These are phyloP conservation scores for Sebastes minor DNA, from an alignment of 2,797 vertebrate species.

Conservation along the genomic window DNA sequence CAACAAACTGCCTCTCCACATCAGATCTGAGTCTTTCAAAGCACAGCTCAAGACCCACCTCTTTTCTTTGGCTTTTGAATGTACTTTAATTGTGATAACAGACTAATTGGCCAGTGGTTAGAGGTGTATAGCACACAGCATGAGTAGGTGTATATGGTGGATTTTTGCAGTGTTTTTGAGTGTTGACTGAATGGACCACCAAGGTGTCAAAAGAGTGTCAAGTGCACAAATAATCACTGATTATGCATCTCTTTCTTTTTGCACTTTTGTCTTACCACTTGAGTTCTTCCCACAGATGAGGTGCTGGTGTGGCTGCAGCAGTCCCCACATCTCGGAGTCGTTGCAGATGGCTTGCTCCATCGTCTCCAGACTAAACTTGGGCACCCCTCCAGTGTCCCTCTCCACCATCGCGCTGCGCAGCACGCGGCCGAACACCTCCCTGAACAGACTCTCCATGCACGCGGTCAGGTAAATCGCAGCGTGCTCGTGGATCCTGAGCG, in stretches of 20 bases:
- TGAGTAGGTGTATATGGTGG: too few species aligned
- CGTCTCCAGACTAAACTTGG: slow-evolving; percentile 80
- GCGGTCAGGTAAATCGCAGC: slow-evolving; percentile 86
- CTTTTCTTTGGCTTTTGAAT: too few species aligned
- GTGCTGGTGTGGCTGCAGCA: slow-evolving; percentile 85
- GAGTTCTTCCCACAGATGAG: slow-evolving; percentile 87
- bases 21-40: too few species aligned
- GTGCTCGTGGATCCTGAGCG: slow-evolving; percentile 84
- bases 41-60: too few species aligned
- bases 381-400: slow-evolving; percentile 78
- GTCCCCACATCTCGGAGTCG: slow-evolving; percentile 87
- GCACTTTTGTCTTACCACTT: slow-evolving; percentile 75
- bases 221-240: not conserved
- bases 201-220: not conserved
- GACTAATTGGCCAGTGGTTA: too few species aligned
- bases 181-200: not conserved
- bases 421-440: slow-evolving; percentile 81
- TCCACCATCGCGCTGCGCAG: slow-evolving; percentile 80
- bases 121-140: too few species aligned
- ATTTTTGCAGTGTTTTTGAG: not conserved
- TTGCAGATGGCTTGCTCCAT: slow-evolving; percentile 83
- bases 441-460: slow-evolving; percentile 84
- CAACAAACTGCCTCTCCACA: too few species aligned
- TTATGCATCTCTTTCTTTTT: not conserved
- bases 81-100: too few species aligned